Evolutionary conservation across 1,140 invertebrate species (phyloP).

Genomic region (Apocrypta bakeri): DNA sequence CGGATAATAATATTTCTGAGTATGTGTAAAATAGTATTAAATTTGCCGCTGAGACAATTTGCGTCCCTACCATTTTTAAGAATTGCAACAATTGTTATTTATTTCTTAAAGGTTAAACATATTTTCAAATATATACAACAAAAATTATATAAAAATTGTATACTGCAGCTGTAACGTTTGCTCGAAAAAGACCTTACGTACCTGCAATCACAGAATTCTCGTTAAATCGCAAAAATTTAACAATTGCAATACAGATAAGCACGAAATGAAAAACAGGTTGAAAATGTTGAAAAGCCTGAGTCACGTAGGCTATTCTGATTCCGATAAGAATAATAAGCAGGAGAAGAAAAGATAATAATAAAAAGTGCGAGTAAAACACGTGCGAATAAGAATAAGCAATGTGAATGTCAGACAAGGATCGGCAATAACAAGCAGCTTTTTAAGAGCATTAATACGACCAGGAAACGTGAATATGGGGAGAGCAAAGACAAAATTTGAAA

Average conservation of each 20-base stretch:
- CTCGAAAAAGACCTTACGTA: background rate
- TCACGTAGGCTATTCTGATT: too few relatives aligned
- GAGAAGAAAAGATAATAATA: background rate
- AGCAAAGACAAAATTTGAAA: constrained; percentile 8
- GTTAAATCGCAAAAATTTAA: background rate
- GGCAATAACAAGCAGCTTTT: background rate
- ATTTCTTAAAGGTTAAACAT: background rate
- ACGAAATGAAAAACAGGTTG: background rate
- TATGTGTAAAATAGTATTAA: background rate
- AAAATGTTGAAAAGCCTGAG: too few relatives aligned
- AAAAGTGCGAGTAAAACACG: background rate
- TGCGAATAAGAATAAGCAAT: background rate
- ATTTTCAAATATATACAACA: background rate
- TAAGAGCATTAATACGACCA: background rate
- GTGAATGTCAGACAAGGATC: background rate
- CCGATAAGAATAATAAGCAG: too few relatives aligned
- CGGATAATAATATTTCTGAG: constrained; percentile 1
- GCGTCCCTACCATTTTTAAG: background rate
- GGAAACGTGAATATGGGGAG: background rate
- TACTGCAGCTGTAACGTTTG: background rate
- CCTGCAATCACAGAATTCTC: background rate
- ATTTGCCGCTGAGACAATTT: constrained; percentile 26
- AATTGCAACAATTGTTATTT: background rate
- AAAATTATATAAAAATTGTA: background rate
- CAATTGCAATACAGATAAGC: background rate